Percentiles rank a stretch among this genome's conserved stretches.
Evolutionary conservation across 1,140 invertebrate genomes (phyloP).

Genomic region (Caenorhabditis briggsae): DNA sequence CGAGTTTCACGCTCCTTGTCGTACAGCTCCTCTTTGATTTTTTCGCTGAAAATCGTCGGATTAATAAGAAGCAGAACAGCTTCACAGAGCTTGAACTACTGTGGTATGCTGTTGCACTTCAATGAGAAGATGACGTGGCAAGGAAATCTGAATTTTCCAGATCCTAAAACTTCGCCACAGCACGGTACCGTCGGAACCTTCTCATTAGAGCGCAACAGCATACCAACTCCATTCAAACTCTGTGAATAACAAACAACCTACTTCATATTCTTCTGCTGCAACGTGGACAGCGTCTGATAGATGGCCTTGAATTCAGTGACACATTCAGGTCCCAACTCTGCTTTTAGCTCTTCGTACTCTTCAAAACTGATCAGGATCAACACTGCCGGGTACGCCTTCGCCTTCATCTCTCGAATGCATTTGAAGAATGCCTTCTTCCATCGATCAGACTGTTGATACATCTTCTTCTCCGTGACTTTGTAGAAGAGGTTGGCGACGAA

Average conservation of each 20-base stretch:
- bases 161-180: too few relatives aligned
- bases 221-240: too few relatives aligned
- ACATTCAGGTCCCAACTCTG: background rate
- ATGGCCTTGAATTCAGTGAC: constrained; percentile 32
- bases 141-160: too few relatives aligned
- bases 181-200: too few relatives aligned
- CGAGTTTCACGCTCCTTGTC: constrained; percentile 23
- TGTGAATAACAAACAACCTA: background rate
- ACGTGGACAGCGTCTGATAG: background rate
- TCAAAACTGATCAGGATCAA: background rate
- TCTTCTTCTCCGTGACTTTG: constrained; percentile 34
- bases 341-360: constrained; percentile 41
- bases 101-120: too few relatives aligned
- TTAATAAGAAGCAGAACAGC: too few relatives aligned
- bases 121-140: too few relatives aligned
- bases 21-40: constrained; percentile 41
- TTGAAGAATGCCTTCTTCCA: constrained; percentile 41
- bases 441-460: constrained; percentile 39
- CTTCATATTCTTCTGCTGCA: constrained; percentile 43
- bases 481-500: constrained; percentile 33
- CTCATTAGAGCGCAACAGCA: too few relatives aligned
- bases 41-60: constrained; percentile 45
- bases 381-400: constrained; percentile 32
- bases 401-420: constrained; percentile 20
- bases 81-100: too few relatives aligned